Percentiles rank a stretch among this genome's conserved stretches.
Conservation (phyloP, 2,113 vertebrate species). For the Glaucidium brasilianum region DNA sequence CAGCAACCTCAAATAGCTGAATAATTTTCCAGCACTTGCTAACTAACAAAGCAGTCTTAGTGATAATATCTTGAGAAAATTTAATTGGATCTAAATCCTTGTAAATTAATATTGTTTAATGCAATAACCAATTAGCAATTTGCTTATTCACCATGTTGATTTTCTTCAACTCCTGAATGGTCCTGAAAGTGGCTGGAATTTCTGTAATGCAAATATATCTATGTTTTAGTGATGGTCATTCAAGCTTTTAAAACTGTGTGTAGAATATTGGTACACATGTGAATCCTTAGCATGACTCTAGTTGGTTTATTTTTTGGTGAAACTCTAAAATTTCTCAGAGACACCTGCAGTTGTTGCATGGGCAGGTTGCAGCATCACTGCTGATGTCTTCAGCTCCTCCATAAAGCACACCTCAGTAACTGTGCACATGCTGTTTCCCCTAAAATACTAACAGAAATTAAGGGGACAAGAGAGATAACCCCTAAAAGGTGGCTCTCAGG, state of each 20-base stretch:
- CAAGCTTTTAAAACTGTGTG: not conserved
- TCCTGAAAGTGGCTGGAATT: not conserved
- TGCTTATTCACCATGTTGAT: not conserved
- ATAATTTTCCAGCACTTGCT: constrained; percentile 49
- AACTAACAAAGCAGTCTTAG: constrained; percentile 20
- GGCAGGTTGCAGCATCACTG: not conserved
- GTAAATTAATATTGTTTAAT: constrained; percentile 61
- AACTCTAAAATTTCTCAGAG: not conserved
- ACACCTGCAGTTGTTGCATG: not conserved
- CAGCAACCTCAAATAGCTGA: constrained; percentile 48
- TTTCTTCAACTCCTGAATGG: not conserved
- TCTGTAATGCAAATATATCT: not conserved
- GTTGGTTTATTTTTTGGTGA: not conserved
- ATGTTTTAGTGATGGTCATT: not conserved
- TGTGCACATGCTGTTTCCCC: accelerated
- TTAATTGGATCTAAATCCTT: constrained; percentile 62
- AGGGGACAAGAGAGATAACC: not conserved
- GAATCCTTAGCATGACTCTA: not conserved
- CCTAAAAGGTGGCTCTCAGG: not conserved
- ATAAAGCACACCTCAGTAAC: not conserved
- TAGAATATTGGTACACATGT: accelerated
- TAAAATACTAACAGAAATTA: not conserved
- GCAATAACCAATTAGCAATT: constrained; percentile 33
- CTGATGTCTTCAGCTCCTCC: not conserved
- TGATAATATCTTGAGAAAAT: constrained; percentile 50